Evolutionary conservation across 1,140 invertebrate genomes (phyloP).

Genomic region (Lanistes nyassanus): DNA sequence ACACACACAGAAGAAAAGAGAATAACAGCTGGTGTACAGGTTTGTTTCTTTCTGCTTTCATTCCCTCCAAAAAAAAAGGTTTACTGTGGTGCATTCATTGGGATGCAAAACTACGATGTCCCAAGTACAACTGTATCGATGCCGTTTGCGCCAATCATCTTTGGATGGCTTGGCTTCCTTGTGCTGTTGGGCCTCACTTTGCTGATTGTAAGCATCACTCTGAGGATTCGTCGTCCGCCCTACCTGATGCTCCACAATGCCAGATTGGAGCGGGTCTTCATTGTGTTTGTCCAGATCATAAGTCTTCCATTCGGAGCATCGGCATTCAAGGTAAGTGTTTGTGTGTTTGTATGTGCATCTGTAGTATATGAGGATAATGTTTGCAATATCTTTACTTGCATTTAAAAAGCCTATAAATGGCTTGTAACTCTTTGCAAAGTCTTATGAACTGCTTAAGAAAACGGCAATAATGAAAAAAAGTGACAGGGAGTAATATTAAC

Average conservation of each 20-base stretch:
- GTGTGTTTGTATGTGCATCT: too few species aligned
- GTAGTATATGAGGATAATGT: too few species aligned
- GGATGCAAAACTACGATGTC: constrained; percentile 48
- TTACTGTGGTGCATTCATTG: constrained; percentile 42
- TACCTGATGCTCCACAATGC: constrained; percentile 46
- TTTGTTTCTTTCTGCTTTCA: too few species aligned
- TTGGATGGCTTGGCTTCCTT: constrained; percentile 44
- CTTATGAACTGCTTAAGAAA: too few species aligned
- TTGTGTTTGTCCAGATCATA: constrained; percentile 52
- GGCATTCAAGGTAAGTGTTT: constrained; percentile 16
- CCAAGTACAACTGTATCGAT: constrained; percentile 45
- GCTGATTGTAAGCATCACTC: constrained; percentile 36
- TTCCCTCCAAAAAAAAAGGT: constrained; percentile 22
- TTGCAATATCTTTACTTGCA: too few species aligned
- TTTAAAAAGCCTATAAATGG: too few species aligned
- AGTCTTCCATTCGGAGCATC: constrained; percentile 52
- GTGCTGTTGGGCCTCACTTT: constrained; percentile 29
- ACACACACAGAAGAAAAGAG: too few species aligned
- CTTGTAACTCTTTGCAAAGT: too few species aligned
- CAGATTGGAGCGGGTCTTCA: constrained; percentile 43
- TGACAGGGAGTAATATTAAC: too few species aligned
- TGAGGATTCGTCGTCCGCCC: constrained; percentile 41
- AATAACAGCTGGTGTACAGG: too few species aligned
- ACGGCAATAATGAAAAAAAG: too few species aligned
- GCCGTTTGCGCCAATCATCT: constrained; percentile 43